phyloP scores from a whole-genome alignment of 2,113 vertebrate genomes.

The Pantherophis guttatus region DNA sequence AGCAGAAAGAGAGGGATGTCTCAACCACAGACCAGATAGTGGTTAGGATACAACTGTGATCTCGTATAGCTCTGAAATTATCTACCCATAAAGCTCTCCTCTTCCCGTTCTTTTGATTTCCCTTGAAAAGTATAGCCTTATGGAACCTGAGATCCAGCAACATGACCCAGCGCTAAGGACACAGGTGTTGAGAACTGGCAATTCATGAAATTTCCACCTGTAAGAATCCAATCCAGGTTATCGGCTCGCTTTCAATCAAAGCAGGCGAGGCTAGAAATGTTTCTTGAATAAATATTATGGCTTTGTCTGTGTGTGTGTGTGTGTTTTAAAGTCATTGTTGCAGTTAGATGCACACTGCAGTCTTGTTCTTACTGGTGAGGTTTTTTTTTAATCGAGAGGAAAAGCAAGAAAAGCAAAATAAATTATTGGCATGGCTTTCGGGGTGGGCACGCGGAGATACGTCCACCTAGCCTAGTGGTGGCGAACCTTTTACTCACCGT shows the following conservation, averaged over 20 bases:
- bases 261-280: background rate
- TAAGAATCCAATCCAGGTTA: background rate
- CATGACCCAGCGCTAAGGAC: background rate
- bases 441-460: background rate
- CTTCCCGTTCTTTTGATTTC: background rate
- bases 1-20: background rate
- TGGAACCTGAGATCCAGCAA: background rate
- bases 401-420: slow-evolving; percentile 24
- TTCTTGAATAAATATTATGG: background rate
- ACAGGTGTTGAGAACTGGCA: background rate
- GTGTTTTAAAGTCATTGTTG: background rate
- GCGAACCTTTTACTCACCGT: too few relatives aligned
- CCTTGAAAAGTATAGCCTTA: background rate
- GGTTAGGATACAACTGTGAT: background rate
- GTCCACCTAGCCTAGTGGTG: slow-evolving; percentile 12
- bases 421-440: slow-evolving; percentile 27
- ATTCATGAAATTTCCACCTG: background rate
- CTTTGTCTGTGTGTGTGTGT: background rate
- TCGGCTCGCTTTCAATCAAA: background rate
- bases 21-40: background rate
- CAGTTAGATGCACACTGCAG: background rate
- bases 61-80: background rate
- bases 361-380: slow-evolving; percentile 2
- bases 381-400: background rate
- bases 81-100: background rate